Evolutionary conservation across 2,888 invertebrate genomes (phyloP), one percentile per base, ranked within the genome.

Genomic region (Agonum fuliginosum): DNA sequence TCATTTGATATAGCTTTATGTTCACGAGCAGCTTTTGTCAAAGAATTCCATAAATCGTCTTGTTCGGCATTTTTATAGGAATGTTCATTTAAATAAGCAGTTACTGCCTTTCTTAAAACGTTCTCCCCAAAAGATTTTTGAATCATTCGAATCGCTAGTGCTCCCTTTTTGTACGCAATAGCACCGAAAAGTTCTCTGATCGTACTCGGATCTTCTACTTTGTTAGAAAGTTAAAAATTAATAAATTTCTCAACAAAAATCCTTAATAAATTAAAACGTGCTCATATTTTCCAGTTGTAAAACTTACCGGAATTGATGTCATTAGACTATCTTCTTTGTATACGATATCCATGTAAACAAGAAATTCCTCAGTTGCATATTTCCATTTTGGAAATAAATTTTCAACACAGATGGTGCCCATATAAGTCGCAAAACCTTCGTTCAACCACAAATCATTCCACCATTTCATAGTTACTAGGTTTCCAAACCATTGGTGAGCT

Each of bases 81-180:
- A 82, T 91, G 90, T 75, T 89, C 89, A 0, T 87, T 85, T 14
- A 95, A 86, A 84, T 94, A 95, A 80, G 89, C 91, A 78, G 90
- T 90, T 8, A 94, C 88, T 8, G 93, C 94, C 80, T 88, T 86
- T 79, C 91, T 89, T 86, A 95, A 93, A 12, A 92, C 89, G 0
- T 91, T 89, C 58, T 94, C 91, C 0, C 97, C 97, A 20, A 98
- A 89, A 86, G 95, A 94, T 84, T 93, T 89, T 81, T 93, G 92
- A 94, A 98, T 96, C 98, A 98, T 98, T 54, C 97, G 90, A 79
- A 98, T 91, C 51, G 98, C 90, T 0, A 93, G 91, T 0, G 95
- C 92, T 0, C 96, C 96, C 87, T 96, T 96, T 79, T 91, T 91
- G 86, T 96, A 97, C 0, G 95, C 94, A 81, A 96, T 96, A 72